These are phyloP conservation scores for Sinelater perroti DNA, from an alignment of 2,888 invertebrate genomes.

Conservation along the genomic window DNA sequence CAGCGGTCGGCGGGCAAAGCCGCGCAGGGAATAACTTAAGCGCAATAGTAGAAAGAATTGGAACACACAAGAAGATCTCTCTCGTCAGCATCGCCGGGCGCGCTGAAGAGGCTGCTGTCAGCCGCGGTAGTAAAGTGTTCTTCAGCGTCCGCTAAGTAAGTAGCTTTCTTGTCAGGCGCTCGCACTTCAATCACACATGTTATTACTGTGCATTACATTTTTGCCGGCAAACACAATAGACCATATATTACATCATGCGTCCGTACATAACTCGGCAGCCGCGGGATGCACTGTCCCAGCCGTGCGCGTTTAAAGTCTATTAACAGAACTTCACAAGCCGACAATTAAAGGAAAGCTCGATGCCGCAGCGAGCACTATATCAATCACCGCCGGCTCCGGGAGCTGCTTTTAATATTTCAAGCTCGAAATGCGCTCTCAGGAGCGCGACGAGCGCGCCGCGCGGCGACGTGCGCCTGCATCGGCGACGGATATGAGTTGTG, in stretches of 20 bases:
- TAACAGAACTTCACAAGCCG: conserved; percentile 50
- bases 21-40: conserved; percentile 16
- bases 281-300: conserved; percentile 30
- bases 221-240: conserved; percentile 57
- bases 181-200: conserved; percentile 57
- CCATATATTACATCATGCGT: conserved; percentile 56
- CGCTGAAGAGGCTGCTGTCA: conserved; percentile 48
- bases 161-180: conserved; percentile 55
- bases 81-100: conserved; percentile 26
- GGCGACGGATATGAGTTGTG: conserved; percentile 45
- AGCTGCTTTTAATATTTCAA: conserved; percentile 7
- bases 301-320: conserved; percentile 43
- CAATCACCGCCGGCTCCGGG: conserved; percentile 8
- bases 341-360: conserved; percentile 49
- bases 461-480: conserved; percentile 32
- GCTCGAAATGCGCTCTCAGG: conserved; percentile 8
- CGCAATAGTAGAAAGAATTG: conserved; percentile 26
- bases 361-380: conserved; percentile 9
- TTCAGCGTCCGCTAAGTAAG: conserved; percentile 54
- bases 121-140: conserved; percentile 52
- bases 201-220: conserved; percentile 58
- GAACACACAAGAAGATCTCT: conserved; percentile 38
- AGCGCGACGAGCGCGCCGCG: not conserved
- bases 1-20: conserved; percentile 15
- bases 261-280: conserved; percentile 29